Evolutionary conservation across 2,888 invertebrate species (phyloP).

Genomic region (Erannis defoliaria): DNA sequence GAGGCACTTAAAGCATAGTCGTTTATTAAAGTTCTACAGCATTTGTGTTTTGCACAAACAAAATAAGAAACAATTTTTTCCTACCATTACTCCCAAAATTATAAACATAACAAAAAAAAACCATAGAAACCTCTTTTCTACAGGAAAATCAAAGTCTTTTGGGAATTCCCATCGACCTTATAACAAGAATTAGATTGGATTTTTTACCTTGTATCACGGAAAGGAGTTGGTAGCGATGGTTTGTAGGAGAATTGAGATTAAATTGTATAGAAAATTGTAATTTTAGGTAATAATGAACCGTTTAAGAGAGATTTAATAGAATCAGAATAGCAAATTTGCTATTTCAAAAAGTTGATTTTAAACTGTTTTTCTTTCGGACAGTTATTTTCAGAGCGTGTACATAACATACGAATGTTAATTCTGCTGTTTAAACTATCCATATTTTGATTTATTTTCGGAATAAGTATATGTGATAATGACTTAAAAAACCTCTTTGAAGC

Average conservation of each 20-base stretch:
- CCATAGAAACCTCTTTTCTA: constrained; percentile 22
- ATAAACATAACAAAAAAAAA: constrained; percentile 25
- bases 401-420: neutral
- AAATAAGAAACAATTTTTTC: constrained; percentile 2
- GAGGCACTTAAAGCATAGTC: no score
- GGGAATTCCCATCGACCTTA: constrained; percentile 31
- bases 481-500: no score
- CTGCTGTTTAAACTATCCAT: neutral
- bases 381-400: no score
- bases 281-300: constrained; percentile 16
- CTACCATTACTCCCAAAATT: constrained; percentile 15
- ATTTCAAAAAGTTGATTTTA: neutral
- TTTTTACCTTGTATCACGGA: constrained; percentile 29
- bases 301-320: neutral
- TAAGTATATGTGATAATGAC: no score
- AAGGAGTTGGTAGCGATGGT: constrained; percentile 20
- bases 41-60: neutral
- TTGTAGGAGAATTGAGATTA: constrained; percentile 11
- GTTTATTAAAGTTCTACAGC: neutral
- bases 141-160: constrained; percentile 30
- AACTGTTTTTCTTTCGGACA: neutral
- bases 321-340: neutral
- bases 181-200: constrained; percentile 35
- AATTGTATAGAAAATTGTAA: constrained; percentile 32
- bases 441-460: neutral